Evolutionary conservation across 2,797 vertebrate species (phyloP), one percentile per base, ranked within the genome.

Genomic region (Spondyliosoma cantharus): DNA sequence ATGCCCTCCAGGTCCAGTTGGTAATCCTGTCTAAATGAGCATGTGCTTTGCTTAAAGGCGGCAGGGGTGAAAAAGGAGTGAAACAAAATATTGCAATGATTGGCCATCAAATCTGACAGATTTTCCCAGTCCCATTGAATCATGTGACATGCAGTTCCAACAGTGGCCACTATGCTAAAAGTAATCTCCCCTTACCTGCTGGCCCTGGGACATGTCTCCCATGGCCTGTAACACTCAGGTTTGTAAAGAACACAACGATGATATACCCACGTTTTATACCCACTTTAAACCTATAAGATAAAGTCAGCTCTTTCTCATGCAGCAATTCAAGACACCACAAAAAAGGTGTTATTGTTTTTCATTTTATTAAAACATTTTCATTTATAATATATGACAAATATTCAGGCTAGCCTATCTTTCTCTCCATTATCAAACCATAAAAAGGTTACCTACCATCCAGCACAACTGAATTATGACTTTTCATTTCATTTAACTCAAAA

Each of bases 331-430:
- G 20, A 88, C 71, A 68, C 32, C 24, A 80, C 42, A 67, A 46
- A 14, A 52, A 71, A 1, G 2, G 0, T 24, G n/a, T 52, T 42
- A 22, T 83, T 91, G 91, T 57, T 83, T 24, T 60, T 74, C 7
- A 73, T 93, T 95, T 95, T 95, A 95, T 94, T 95, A 95, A 91
- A 95, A 94, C 89, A 72, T 90, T 84, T 88, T 86, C n/a, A 91
- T 87, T 89, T 64, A 85, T 86, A 83, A 87, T 80, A 93, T 86
- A 93, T 90, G 82, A 95, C 89, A 94, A 92, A 91, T 81, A 87
- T 83, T 87, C 62, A 56, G 49, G 24, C 72, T 89, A 91, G 15
- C 53, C 90, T 92, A 91, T 68, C n/a, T 78, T 80, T 86, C 67
- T 65, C 69, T 75, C 75, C 50, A 90, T 82, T 58, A 91, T 90